Evolutionary conservation across 2,888 invertebrate genomes (phyloP).

Genomic region (Rhagonycha lutea): DNA sequence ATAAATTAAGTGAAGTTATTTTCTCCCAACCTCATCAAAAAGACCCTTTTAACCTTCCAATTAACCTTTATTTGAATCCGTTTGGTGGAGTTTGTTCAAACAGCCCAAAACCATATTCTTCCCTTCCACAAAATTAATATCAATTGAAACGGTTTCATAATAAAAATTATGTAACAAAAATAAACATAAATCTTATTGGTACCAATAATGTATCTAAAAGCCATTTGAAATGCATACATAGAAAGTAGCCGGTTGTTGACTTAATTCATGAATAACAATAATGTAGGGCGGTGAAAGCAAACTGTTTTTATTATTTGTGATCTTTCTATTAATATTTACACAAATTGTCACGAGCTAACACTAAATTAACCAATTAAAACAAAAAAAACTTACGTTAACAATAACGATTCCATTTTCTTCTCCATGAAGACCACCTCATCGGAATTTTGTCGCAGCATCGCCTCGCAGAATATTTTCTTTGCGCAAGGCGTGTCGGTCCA

Average conservation of each 20-base stretch:
- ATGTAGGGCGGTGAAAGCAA: constrained; percentile 35
- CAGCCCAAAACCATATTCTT: background rate
- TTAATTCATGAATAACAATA: constrained; percentile 15
- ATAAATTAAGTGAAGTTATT: background rate
- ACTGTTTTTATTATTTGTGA: constrained; percentile 12
- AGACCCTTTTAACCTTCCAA: background rate
- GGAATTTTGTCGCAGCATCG: constrained; percentile 69
- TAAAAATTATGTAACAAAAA: background rate
- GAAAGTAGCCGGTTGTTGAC: constrained; percentile 28
- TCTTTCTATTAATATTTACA: constrained; percentile 1
- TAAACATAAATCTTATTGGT: background rate
- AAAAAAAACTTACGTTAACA: constrained; percentile 66
- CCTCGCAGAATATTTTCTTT: constrained; percentile 76
- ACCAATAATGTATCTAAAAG: background rate
- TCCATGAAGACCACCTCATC: constrained; percentile 77
- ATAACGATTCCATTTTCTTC: constrained; percentile 76
- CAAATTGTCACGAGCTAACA: background rate
- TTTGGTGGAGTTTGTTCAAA: background rate
- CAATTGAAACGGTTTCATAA: background rate
- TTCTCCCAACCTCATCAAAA: background rate
- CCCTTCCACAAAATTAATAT: background rate
- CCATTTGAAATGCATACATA: constrained; percentile 4
- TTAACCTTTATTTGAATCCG: background rate
- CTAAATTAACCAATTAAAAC: background rate
- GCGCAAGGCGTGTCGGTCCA: constrained; percentile 81